A percentile compares a stretch with the other conserved stretches of the same genome.
These are phyloP conservation scores for Nasalis larvatus DNA, from an alignment of 2,113 vertebrate species.

Conservation along the genomic window DNA sequence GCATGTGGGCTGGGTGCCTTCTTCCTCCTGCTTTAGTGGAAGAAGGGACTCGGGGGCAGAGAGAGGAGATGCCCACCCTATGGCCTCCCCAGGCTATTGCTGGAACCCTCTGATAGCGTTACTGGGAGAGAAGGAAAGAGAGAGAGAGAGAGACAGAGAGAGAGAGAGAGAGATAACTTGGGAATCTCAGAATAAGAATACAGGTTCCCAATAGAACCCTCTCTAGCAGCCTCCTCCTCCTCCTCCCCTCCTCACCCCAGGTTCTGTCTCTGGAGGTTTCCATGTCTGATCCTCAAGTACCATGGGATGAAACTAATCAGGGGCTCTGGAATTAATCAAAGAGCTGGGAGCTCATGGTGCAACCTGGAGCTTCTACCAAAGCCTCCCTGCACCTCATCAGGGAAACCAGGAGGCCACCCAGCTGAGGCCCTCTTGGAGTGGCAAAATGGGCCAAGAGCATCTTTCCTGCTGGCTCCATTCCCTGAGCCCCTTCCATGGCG, in stretches of 20 bases:
- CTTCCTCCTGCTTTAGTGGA: background rate
- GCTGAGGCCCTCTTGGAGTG: background rate
- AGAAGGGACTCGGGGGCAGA: background rate
- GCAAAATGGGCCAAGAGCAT: background rate
- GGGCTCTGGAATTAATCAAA: background rate
- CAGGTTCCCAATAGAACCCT: background rate
- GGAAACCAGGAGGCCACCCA: background rate
- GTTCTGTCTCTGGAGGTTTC: background rate
- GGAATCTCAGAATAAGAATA: background rate
- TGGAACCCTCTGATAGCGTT: background rate
- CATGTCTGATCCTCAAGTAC: background rate
- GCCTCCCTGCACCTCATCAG: background rate
- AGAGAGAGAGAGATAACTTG: no score
- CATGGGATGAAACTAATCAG: background rate
- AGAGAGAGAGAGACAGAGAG: no score
- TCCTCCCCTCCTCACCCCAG: fast-evolving
- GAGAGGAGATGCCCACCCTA: fast-evolving
- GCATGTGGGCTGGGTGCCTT: no score
- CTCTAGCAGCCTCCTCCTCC: background rate
- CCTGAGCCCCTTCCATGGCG: background rate
- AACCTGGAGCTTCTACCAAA: no score
- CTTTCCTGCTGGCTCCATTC: background rate
- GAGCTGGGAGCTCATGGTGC: background rate
- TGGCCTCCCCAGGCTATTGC: background rate
- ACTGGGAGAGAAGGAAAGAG: background rate